Conservation (phyloP, 2,113 vertebrate genomes). For the Callorhinus ursinus region DNA sequence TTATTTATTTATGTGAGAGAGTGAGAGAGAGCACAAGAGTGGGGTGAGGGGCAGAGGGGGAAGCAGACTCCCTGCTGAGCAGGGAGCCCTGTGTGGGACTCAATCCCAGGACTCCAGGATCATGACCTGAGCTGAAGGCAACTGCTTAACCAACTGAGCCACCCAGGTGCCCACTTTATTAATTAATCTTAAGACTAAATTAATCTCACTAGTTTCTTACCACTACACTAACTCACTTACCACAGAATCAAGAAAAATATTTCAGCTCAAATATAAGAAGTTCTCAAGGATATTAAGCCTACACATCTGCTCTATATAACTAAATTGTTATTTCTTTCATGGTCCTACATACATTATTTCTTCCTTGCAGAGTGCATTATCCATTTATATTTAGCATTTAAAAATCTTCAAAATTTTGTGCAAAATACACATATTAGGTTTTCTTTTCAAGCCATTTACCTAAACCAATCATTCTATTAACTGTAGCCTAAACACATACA, state of each 20-base stretch:
- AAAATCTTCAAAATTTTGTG: not conserved
- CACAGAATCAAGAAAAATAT: constrained; percentile 26
- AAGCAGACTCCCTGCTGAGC: too few relatives aligned
- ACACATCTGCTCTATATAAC: not conserved
- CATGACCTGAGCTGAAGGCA: not conserved
- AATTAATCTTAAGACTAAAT: constrained; percentile 13
- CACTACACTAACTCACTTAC: not conserved
- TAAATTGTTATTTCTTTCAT: not conserved
- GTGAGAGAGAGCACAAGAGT: too few relatives aligned
- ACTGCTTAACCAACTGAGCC: too few relatives aligned
- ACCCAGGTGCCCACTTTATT: not conserved
- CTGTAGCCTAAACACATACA: not conserved
- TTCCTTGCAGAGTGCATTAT: not conserved
- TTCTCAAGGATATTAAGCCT: not conserved
- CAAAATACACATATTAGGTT: not conserved
- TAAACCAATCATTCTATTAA: not conserved
- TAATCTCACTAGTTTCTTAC: not conserved
- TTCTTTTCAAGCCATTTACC: not conserved
- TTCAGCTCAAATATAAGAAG: not conserved
- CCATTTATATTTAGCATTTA: not conserved
- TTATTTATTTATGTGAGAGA: too few relatives aligned
- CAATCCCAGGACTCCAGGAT: not conserved
- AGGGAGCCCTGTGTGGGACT: too few relatives aligned
- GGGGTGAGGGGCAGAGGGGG: too few relatives aligned
- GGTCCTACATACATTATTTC: not conserved